Conservation (phyloP, 2,888 invertebrate genomes). For the Apotomis capreana region DNA sequence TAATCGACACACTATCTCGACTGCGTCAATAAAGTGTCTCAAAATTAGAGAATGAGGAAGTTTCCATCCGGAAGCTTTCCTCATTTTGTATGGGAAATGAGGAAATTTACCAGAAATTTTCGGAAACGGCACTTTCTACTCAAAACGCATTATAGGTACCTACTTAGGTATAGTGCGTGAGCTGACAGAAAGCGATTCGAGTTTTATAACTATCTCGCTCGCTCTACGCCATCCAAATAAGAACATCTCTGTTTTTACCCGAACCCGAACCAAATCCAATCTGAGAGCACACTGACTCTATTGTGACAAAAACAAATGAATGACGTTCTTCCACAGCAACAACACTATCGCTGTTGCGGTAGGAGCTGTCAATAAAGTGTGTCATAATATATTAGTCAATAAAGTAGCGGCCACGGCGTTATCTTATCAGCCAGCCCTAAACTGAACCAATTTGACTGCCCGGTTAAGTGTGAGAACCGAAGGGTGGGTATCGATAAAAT, state of each 20-base stretch:
- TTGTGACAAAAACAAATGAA: slow-evolving; percentile 1
- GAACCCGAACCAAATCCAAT: no score
- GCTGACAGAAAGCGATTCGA: no score
- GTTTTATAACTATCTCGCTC: no score
- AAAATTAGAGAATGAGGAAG: background rate
- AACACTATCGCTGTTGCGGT: slow-evolving; percentile 8
- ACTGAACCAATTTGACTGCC: slow-evolving; percentile 45
- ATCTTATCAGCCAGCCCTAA: slow-evolving; percentile 63
- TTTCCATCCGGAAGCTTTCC: no score
- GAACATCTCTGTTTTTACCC: no score
- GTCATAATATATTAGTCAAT: slow-evolving; percentile 45
- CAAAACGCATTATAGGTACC: background rate
- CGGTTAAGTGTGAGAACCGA: slow-evolving; percentile 10
- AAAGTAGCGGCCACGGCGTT: slow-evolving; percentile 57
- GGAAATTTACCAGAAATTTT: no score
- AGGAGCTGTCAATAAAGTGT: slow-evolving; percentile 13
- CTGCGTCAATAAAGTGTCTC: background rate
- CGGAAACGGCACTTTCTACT: background rate
- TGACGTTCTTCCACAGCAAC: background rate
- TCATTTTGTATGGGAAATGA: no score
- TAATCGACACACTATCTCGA: background rate
- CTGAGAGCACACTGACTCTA: no score
- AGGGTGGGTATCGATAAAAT: slow-evolving; percentile 49
- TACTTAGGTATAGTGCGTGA: no score
- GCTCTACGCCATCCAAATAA: no score